Conservation (phyloP, 2,113 vertebrate genomes). For the Orycteropus afer region DNA sequence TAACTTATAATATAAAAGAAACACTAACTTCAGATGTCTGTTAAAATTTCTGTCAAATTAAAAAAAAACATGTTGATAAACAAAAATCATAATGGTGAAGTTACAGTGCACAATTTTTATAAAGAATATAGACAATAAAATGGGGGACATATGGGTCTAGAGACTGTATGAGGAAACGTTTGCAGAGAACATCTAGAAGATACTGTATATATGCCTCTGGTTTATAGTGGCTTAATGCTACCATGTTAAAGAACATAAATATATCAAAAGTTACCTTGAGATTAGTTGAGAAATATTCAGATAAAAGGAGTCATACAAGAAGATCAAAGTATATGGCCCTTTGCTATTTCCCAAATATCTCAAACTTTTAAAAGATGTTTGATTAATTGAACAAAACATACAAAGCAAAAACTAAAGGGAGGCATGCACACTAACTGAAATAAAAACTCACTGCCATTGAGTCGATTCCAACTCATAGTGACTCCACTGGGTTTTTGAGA, state of each 20-base stretch:
- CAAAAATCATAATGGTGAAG: neutral
- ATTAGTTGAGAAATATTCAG: slow-evolving; percentile 49
- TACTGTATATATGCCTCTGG: neutral
- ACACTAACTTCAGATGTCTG: neutral
- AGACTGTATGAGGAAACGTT: neutral
- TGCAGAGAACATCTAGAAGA: neutral
- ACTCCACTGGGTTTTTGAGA: too few relatives aligned
- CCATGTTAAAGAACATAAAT: slow-evolving; percentile 52
- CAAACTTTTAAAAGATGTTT: slow-evolving; percentile 56
- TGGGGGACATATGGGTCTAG: neutral
- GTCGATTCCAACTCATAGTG: too few relatives aligned
- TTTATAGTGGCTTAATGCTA: slow-evolving; percentile 19
- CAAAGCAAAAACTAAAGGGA: slow-evolving; percentile 27
- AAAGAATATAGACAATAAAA: neutral
- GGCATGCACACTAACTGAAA: slow-evolving; percentile 48
- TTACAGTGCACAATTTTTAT: neutral
- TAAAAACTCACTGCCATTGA: too few relatives aligned
- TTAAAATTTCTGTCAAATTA: neutral
- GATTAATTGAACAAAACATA: slow-evolving; percentile 45
- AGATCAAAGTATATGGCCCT: slow-evolving; percentile 35
- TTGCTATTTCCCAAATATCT: slow-evolving; percentile 50
- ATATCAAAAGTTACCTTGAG: slow-evolving; percentile 58
- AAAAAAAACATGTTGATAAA: neutral
- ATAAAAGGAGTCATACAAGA: slow-evolving; percentile 22
- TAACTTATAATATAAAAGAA: neutral